Evolutionary conservation across 2,113 vertebrate genomes (phyloP).

Genomic region (Crotophaga sulcirostris): DNA sequence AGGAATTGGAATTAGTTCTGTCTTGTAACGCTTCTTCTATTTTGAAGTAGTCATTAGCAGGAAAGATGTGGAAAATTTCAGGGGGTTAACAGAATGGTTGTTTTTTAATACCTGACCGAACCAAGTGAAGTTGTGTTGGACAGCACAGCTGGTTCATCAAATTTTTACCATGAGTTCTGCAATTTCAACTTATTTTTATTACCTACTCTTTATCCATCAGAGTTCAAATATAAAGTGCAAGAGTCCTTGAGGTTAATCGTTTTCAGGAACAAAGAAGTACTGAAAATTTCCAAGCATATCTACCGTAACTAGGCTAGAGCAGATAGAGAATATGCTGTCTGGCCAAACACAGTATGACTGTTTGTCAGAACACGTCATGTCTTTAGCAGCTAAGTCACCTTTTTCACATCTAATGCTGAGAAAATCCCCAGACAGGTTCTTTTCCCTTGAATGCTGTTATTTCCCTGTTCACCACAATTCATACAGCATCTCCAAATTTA

Average conservation of each 20-base stretch:
- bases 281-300: constrained; percentile 22
- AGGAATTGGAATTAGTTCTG: not conserved
- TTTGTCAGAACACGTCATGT: constrained; percentile 13
- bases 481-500: not conserved
- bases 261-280: constrained; percentile 39
- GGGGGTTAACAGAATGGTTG: not conserved
- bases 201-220: not conserved
- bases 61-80: not conserved
- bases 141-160: constrained; percentile 18
- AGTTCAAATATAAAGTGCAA: not conserved
- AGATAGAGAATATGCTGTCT: not conserved
- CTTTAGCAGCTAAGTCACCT: constrained; percentile 13
- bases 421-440: not conserved
- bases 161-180: constrained; percentile 24
- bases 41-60: not conserved
- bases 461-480: not conserved
- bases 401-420: not conserved
- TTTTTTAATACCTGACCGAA: not conserved
- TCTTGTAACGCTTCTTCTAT: not conserved
- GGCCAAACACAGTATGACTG: constrained; percentile 23
- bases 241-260: constrained; percentile 17
- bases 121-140: not conserved
- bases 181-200: constrained; percentile 23
- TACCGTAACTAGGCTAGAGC: not conserved
- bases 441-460: not conserved